Evolutionary conservation across 1,140 invertebrate genomes (phyloP).

Genomic region (Tachypleus tridentatus): DNA sequence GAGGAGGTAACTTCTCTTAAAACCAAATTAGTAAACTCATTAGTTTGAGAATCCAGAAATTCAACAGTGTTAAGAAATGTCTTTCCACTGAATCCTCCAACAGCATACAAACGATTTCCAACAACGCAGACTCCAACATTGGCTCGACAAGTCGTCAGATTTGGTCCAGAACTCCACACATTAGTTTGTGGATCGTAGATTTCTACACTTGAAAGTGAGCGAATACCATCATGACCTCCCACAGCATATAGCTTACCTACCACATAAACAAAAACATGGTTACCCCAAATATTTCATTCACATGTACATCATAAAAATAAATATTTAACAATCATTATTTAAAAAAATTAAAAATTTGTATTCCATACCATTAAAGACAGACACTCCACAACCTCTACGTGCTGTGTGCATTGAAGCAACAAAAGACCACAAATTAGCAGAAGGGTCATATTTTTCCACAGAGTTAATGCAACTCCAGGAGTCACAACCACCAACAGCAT

Average conservation of each 20-base stretch:
- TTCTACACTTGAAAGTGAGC: slow-evolving; percentile 53
- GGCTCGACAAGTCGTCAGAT: slow-evolving; percentile 48
- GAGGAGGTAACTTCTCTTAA: slow-evolving; percentile 8
- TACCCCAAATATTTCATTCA: too few relatives aligned
- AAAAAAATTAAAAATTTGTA: too few relatives aligned
- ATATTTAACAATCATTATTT: too few relatives aligned
- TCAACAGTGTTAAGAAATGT: slow-evolving; percentile 68
- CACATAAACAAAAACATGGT: too few relatives aligned
- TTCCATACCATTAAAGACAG: slow-evolving; percentile 44
- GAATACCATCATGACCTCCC: slow-evolving; percentile 59
- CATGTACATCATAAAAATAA: too few relatives aligned
- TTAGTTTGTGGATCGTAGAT: slow-evolving; percentile 48
- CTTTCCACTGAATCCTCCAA: slow-evolving; percentile 67
- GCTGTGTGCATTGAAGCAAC: slow-evolving; percentile 28
- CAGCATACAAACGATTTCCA: slow-evolving; percentile 54
- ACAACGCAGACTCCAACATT: slow-evolving; percentile 58
- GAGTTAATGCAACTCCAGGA: slow-evolving; percentile 42
- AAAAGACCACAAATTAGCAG: slow-evolving; percentile 34
- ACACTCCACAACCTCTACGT: slow-evolving; percentile 51
- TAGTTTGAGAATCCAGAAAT: slow-evolving; percentile 52
- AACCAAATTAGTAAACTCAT: slow-evolving; percentile 58
- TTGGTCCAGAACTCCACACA: slow-evolving; percentile 51
- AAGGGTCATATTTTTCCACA: slow-evolving; percentile 42
- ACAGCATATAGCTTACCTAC: slow-evolving; percentile 48
- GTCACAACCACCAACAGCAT: slow-evolving; percentile 44